Base-by-base conservation (phyloP, 2,113 vertebrate species). In the Oncorhynchus tshawytscha region DNA sequence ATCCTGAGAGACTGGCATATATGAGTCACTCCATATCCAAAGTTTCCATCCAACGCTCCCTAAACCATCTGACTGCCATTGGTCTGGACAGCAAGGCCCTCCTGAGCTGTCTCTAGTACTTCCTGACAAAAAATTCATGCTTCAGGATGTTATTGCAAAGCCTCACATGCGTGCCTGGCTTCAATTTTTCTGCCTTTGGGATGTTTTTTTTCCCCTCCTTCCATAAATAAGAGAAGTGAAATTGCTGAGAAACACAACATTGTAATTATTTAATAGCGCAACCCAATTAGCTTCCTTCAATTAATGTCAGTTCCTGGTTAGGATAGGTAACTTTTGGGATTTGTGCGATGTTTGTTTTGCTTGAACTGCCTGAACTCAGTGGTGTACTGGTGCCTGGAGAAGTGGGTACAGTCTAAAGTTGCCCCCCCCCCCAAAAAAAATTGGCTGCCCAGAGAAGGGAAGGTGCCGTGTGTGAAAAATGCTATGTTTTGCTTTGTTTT, bases 121-220 rank as follows among this genome's bases (percentile, higher is more conserved):
- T 79, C 80, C 83, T 71, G 64, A 84, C 86, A 91, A 88, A 88
- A 90, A 90, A 91, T 84, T 90, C 59, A 62, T 9, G 59, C 48
- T 86, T 31, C 91, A 88, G 91, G 86, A 92, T 91, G 87, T 88
- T 91, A 83, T 90, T 91, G 59, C 72, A 87, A 84, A 54, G 73
- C 75, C 82, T 86, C 72, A 73, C 80, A 88, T 82, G 85, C 82
- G 82, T 85, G 86, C 88, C 78, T 86, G 85, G 72, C 79, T 69
- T 80, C 79, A 81, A 85, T 86, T 84, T 87, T 75, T 86, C 51
- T 81, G 29, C 57, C 73, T 68, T 85, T 78, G 78, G 77, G 80
- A 34, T 73, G 78, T 83, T 74, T 86, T 64, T 76, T 80, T 65
- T 78, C 75, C 81, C 71, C 85, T 73, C 79, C 70, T 86, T 82